Evolutionary conservation across 2,113 vertebrate species (phyloP).

Genomic region (Pachyramphus minor): DNA sequence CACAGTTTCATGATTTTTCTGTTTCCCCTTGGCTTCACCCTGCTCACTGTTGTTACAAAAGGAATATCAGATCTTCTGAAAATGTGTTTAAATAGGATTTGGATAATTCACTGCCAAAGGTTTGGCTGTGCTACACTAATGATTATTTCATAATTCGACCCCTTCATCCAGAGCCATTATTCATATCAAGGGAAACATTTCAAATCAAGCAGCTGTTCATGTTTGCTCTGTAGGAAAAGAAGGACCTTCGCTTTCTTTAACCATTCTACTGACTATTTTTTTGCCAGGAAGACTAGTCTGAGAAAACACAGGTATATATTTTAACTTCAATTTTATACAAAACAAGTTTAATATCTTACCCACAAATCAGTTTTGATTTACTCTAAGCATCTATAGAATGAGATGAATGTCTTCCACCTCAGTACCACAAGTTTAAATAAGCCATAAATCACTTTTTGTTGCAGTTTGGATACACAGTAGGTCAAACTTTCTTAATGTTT

Average conservation of each 20-base stretch:
- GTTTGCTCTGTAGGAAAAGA: background rate
- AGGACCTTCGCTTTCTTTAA: background rate
- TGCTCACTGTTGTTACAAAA: background rate
- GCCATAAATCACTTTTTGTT: constrained; percentile 23
- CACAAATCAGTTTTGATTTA: constrained; percentile 38
- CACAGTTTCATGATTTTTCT: background rate
- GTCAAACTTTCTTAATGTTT: constrained; percentile 49
- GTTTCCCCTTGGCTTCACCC: background rate
- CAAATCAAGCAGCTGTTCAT: background rate
- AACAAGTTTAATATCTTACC: background rate
- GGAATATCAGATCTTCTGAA: background rate
- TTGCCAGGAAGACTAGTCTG: background rate
- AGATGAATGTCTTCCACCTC: constrained; percentile 38
- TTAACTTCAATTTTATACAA: background rate
- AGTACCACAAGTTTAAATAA: constrained; percentile 44
- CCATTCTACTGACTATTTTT: background rate
- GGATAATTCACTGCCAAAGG: background rate
- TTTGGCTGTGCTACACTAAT: background rate
- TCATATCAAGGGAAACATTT: constrained; percentile 20
- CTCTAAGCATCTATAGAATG: background rate
- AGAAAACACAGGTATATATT: background rate
- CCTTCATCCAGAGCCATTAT: background rate
- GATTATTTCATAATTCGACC: constrained; percentile 21
- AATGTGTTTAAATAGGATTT: constrained; percentile 13
- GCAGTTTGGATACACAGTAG: background rate